Evolutionary conservation across 2,797 vertebrate genomes (phyloP).

Genomic region (Sternotherus odoratus): DNA sequence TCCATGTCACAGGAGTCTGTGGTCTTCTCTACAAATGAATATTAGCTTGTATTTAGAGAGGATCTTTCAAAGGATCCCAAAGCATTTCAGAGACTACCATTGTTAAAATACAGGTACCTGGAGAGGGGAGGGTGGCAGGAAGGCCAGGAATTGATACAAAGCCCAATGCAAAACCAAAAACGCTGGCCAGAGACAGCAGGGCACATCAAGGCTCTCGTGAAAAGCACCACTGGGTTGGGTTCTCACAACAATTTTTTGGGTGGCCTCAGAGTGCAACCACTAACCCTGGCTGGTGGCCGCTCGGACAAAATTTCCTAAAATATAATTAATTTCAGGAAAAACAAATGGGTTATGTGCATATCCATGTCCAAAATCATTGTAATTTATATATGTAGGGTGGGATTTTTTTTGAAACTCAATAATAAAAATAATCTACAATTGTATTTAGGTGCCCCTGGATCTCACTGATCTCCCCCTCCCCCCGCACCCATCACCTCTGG

Average conservation of each 20-base stretch:
- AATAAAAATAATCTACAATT: not conserved
- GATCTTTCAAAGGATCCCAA: not conserved
- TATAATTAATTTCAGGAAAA: not conserved
- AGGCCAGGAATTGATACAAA: not conserved
- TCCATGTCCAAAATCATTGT: not conserved
- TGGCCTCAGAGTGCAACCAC: not conserved
- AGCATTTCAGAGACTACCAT: rapidly evolving
- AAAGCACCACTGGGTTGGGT: rapidly evolving
- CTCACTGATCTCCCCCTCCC: too few relatives aligned
- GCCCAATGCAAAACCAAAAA: not conserved
- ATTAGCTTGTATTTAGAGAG: not conserved
- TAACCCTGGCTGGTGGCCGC: too few relatives aligned
- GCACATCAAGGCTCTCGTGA: not conserved
- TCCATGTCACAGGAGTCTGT: not conserved
- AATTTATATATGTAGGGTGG: not conserved
- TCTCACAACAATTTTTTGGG: not conserved
- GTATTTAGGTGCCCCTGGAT: not conserved
- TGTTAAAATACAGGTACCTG: not conserved
- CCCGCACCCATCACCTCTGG: too few relatives aligned
- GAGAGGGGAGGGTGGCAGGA: rapidly evolving
- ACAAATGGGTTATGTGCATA: not conserved
- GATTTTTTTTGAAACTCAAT: not conserved
- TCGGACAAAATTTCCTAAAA: not conserved
- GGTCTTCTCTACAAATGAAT: not conserved
- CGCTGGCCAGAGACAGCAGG: not conserved